Evolutionary conservation across 2,113 vertebrate genomes (phyloP).

Genomic region (Alethe castanea): DNA sequence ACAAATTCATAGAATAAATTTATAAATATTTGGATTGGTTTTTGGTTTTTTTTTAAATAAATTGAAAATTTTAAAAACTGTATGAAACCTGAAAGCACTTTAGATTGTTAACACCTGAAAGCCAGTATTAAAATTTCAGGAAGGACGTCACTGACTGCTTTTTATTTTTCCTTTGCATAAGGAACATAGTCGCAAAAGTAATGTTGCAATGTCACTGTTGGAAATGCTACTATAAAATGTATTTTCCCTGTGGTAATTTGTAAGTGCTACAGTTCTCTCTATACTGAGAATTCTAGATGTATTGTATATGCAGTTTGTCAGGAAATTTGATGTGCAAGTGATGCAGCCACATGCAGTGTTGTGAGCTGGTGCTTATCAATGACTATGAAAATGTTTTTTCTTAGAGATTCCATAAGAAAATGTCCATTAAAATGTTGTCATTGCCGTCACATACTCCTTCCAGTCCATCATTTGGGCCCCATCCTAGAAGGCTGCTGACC

Average conservation of each 20-base stretch:
- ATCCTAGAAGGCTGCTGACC: neutral
- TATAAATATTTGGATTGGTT: neutral
- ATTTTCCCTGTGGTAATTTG: constrained; percentile 2
- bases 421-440: neutral
- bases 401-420: neutral
- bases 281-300: constrained; percentile 33
- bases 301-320: constrained; percentile 21
- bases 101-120: constrained; percentile 59
- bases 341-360: neutral
- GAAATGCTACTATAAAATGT: constrained; percentile 32
- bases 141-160: constrained; percentile 46
- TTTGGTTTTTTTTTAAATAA: constrained; percentile 30
- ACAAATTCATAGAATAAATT: neutral
- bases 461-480: neutral
- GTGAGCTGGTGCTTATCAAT: constrained; percentile 26
- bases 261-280: constrained; percentile 17
- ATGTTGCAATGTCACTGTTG: constrained; percentile 20
- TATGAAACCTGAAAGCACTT: constrained; percentile 63
- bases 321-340: constrained; percentile 1
- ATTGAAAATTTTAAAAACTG: neutral
- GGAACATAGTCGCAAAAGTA: constrained; percentile 30
- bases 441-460: neutral
- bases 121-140: constrained; percentile 61
- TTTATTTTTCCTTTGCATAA: constrained; percentile 42
- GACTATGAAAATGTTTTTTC: constrained; percentile 18